Base-by-base conservation (phyloP, 92 coral and sea anemone genomes). In the Palythoa grandis region DNA sequence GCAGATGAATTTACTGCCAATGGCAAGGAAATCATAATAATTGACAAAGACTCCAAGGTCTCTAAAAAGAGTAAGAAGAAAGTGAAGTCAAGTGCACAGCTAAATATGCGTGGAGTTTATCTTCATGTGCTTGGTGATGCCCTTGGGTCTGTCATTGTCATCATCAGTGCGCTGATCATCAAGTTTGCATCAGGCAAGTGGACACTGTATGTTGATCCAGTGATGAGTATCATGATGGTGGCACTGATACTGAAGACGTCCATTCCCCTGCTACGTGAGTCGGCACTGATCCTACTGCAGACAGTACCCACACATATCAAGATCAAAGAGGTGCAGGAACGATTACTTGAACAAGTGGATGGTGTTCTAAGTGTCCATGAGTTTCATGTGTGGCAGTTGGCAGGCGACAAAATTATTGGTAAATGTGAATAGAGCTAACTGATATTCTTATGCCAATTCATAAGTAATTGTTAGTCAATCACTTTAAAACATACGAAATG, bases 351-450 rank as follows among this genome's bases (percentile, higher is more conserved):
- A 20, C 89, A 92, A 63, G 98, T 96, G 22, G 94, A 93, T 29
- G 99, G 98, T 12, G 96, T 96, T 35, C 88, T 96, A 52, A 95
- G 98, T 74, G 94, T 96, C 5, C 99, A 96, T 48, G 99, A 96
- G 88, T 96, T 96, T 65, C 99, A 96, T 88, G 99, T 96, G 25
- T 96, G 99, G 99, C 99, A 96, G 88, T 87, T 96, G 77, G 99
- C 99, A 1, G 99, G 99, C 11, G 98, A 95, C 75, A 96, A 96
- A 75, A 96, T 96, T 17, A 96, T 96, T 79, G 99, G 98, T 85
- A 74, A 70, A 8, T 25, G 35, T 68, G 22, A 68, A 23, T 68
- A 3, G 22, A 24, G n/a, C 23, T 19, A 63, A 19, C 10, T 63
- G 25, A 8, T 19, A 17, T 22, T 63, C 1, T 29, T 4, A 43